These are phyloP conservation scores for Spilarctia lutea DNA, from an alignment of 2,888 invertebrate species.

Conservation along the genomic window DNA sequence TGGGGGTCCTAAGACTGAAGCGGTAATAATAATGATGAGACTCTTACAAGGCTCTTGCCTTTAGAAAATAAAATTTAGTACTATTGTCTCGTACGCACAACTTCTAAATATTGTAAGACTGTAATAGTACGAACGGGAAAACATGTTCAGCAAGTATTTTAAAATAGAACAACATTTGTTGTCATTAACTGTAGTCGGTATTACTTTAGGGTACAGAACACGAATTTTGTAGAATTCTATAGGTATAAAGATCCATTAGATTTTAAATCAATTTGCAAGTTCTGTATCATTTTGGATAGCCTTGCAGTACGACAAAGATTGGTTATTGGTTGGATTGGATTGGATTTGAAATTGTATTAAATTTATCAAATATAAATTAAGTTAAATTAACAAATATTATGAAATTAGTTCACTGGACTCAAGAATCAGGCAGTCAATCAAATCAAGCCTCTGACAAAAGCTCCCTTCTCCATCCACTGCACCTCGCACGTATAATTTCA, in stretches of 20 bases:
- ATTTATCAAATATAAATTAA: background rate
- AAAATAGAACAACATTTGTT: background rate
- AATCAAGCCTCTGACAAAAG: constrained; percentile 23
- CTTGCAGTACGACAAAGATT: background rate
- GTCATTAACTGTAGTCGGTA: too few species aligned
- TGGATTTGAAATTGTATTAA: background rate
- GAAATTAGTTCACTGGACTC: background rate
- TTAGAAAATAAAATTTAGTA: too few species aligned
- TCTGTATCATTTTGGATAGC: background rate
- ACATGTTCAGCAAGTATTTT: background rate
- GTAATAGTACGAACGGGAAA: too few species aligned
- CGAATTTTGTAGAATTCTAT: background rate
- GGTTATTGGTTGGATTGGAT: too few species aligned
- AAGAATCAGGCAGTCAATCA: constrained; percentile 32
- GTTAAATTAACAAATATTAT: constrained; percentile 4
- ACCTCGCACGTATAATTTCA: constrained; percentile 67
- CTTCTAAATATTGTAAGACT: too few species aligned
- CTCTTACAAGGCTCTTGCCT: too few species aligned
- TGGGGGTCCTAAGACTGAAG: too few species aligned
- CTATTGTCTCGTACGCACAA: too few species aligned
- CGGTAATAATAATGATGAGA: too few species aligned
- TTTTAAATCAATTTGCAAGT: too few species aligned
- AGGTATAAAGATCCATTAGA: too few species aligned
- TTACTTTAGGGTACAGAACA: too few species aligned
- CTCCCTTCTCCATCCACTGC: constrained; percentile 34